These are phyloP conservation scores for Aphaenogaster rudis DNA, from an alignment of 1,140 invertebrate genomes.

Conservation along the genomic window DNA sequence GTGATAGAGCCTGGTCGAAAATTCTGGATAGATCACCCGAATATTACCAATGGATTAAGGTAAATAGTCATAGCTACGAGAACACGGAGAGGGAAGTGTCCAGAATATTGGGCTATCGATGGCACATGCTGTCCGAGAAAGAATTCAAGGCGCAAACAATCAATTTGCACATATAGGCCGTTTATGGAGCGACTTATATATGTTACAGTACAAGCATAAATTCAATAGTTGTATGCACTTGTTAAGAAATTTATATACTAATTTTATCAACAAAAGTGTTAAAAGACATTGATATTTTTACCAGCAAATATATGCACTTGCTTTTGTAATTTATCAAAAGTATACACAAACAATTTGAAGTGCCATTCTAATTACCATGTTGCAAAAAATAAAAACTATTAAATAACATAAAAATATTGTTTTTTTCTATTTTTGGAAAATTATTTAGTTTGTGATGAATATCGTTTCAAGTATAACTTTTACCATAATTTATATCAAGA, in stretches of 20 bases:
- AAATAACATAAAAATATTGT: background rate
- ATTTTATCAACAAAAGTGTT: background rate
- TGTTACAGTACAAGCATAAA: background rate
- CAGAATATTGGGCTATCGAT: slow-evolving; percentile 89
- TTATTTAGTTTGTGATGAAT: too few relatives aligned
- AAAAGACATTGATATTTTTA: background rate
- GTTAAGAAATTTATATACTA: background rate
- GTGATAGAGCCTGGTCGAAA: slow-evolving; percentile 89
- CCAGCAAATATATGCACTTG: background rate
- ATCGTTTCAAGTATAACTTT: too few relatives aligned
- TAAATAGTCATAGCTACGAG: slow-evolving; percentile 89
- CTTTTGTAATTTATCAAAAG: background rate
- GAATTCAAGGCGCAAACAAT: slow-evolving; percentile 88
- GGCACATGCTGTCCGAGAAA: slow-evolving; percentile 92
- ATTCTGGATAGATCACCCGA: slow-evolving; percentile 90
- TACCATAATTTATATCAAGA: too few relatives aligned
- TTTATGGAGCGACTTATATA: background rate
- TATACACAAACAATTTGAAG: too few relatives aligned
- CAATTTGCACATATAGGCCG: slow-evolving; percentile 77
- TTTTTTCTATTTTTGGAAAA: too few relatives aligned
- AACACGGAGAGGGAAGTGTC: slow-evolving; percentile 90
- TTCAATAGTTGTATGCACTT: background rate
- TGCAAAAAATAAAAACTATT: background rate
- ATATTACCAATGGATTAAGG: slow-evolving; percentile 90
- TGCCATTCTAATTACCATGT: background rate